Percentiles rank a stretch among this genome's conserved stretches.
Conservation (phyloP, 1,140 invertebrate genomes). For the Lutraria rhynchaena region DNA sequence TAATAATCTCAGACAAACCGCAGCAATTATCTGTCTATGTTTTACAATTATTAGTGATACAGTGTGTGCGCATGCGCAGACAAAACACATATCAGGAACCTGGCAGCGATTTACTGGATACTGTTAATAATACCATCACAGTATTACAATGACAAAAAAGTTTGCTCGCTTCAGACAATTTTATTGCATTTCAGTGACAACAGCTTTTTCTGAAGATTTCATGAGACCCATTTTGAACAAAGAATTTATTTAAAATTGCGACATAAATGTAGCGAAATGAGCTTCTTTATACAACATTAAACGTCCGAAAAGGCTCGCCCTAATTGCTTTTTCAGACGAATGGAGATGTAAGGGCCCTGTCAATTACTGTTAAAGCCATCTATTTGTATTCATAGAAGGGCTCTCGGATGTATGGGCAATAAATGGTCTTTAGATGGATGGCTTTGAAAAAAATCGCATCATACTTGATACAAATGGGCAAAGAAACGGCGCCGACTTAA, state of each 20-base stretch:
- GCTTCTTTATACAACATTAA: conserved; percentile 37
- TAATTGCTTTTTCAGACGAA: conserved; percentile 45
- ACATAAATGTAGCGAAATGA: conserved; percentile 41
- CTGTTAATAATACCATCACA: too few relatives aligned
- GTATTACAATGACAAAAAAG: too few relatives aligned
- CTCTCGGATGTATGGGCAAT: conserved; percentile 5
- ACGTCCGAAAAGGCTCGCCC: conserved; percentile 12
- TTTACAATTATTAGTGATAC: too few relatives aligned
- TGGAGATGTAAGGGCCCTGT: conserved; percentile 20
- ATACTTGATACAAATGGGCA: conserved; percentile 39
- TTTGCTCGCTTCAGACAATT: too few relatives aligned
- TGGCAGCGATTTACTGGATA: too few relatives aligned
- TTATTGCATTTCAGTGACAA: too few relatives aligned
- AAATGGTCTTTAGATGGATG: conserved; percentile 37
- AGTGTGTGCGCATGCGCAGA: too few relatives aligned
- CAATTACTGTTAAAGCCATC: conserved; percentile 26
- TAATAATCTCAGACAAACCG: too few relatives aligned
- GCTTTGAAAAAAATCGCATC: conserved; percentile 44
- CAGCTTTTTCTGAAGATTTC: not conserved
- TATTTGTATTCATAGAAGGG: conserved; percentile 33
- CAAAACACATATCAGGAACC: too few relatives aligned
- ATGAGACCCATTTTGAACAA: conserved; percentile 26
- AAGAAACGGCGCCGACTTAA: conserved; percentile 28
- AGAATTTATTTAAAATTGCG: conserved; percentile 20
- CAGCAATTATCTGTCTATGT: too few relatives aligned